phyloP scores from a whole-genome alignment of 2,797 vertebrate species.

The Sebastes oblongus region DNA sequence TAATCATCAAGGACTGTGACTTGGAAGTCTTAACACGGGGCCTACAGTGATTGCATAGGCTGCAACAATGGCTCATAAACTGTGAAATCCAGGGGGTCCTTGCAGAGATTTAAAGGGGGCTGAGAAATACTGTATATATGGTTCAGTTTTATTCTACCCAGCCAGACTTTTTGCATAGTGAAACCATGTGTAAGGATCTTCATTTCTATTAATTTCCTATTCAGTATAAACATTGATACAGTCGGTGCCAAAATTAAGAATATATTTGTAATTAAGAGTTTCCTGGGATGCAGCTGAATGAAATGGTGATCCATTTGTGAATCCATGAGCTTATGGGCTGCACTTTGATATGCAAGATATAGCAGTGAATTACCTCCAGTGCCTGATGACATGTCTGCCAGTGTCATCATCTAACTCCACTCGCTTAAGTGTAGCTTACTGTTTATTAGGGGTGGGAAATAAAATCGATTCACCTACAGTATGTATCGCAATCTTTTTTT shows the following conservation, averaged over 20 bases:
- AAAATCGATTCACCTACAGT: too few species aligned
- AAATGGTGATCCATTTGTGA: background rate
- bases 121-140: background rate
- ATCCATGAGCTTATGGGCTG: conserved; percentile 9
- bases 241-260: background rate
- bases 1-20: conserved; percentile 35
- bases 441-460: background rate
- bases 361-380: conserved; percentile 9
- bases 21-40: conserved; percentile 54
- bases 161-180: background rate
- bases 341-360: conserved; percentile 24
- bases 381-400: conserved; percentile 52
- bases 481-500: too few species aligned
- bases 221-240: background rate
- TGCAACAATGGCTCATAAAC: conserved; percentile 63
- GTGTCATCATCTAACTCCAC: conserved; percentile 8
- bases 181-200: background rate
- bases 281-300: background rate
- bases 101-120: background rate
- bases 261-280: background rate
- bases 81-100: background rate
- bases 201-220: background rate
- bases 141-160: background rate
- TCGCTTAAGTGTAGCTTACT: background rate
- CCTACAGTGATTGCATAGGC: conserved; percentile 47